Percentiles rank a stretch among this genome's conserved stretches.
Conservation (phyloP, 1,140 invertebrate genomes). For the Portunus trituberculatus region DNA sequence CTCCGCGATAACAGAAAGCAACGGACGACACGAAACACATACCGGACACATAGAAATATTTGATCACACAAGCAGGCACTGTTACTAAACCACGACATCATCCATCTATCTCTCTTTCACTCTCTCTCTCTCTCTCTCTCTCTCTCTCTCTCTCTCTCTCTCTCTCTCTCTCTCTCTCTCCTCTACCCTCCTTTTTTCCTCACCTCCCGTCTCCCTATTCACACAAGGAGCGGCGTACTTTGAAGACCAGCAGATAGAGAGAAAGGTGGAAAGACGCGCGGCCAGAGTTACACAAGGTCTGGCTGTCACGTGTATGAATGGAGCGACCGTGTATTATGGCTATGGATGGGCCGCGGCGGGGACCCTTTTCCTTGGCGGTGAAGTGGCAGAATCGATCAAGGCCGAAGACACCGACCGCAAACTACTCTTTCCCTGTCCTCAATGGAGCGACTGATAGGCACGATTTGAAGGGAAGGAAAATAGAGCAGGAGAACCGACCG, state of each 20-base stretch:
- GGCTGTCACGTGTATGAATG: background rate
- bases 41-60: background rate
- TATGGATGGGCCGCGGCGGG: background rate
- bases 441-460: background rate
- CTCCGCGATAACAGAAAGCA: background rate
- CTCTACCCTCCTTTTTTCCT: no score
- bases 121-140: no score
- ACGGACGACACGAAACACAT: background rate
- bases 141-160: no score
- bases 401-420: background rate
- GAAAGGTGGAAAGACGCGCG: background rate
- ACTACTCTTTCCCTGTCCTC: background rate
- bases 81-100: background rate
- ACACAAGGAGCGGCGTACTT: no score
- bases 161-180: no score
- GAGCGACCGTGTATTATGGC: background rate
- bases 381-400: slow-evolving; percentile 2
- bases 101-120: background rate
- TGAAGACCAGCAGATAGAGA: no score
- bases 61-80: background rate
- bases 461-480: background rate
- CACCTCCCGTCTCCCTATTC: no score
- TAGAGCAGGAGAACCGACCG: background rate
- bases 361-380: background rate
- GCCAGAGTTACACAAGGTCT: background rate